Evolutionary conservation across 1,140 invertebrate species (phyloP).

Genomic region (Monomorium pharaonis): DNA sequence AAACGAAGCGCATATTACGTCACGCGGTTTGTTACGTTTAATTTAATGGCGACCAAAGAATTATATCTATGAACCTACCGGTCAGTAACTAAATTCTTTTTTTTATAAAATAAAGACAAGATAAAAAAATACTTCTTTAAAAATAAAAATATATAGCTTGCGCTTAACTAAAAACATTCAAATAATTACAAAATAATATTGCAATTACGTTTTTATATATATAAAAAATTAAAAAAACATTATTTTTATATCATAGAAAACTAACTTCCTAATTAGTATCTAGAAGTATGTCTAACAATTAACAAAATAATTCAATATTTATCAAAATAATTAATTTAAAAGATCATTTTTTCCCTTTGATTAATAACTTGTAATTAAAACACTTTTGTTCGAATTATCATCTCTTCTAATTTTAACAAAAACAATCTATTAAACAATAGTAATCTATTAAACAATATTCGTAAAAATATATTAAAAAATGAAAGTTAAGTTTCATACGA

Average conservation of each 20-base stretch:
- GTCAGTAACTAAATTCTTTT: neutral
- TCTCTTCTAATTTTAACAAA: neutral
- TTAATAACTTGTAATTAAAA: neutral
- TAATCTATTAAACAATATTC: too few relatives aligned
- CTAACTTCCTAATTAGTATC: too few relatives aligned
- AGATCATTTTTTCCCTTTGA: neutral
- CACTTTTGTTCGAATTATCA: constrained; percentile 1
- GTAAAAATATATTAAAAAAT: neutral
- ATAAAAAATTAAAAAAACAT: too few relatives aligned
- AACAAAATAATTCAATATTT: neutral
- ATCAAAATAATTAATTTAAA: neutral
- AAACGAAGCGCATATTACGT: constrained; percentile 24
- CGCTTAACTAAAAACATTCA: neutral
- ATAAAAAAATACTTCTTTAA: neutral
- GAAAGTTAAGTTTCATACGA: neutral
- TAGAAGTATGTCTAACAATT: neutral
- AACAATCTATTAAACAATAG: too few relatives aligned
- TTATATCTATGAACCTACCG: neutral
- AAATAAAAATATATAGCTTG: neutral
- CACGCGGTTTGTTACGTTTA: neutral
- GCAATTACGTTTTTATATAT: neutral
- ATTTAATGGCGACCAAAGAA: neutral
- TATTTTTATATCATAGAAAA: too few relatives aligned
- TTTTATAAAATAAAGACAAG: neutral
- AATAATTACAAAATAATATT: neutral